Conservation (phyloP, 2,797 vertebrate species). For the Nannoperca australis region DNA sequence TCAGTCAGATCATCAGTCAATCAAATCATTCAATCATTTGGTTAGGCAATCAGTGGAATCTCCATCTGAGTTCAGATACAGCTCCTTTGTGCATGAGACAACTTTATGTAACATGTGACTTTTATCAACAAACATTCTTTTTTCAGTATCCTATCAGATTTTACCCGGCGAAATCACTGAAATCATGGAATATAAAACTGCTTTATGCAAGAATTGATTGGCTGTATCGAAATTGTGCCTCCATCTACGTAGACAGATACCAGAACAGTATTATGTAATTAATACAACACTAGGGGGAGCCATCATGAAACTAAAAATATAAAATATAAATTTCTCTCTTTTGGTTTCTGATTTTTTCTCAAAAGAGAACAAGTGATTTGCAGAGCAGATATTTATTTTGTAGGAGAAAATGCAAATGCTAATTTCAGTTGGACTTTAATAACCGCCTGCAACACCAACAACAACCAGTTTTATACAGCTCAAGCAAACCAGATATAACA, state of each 20-base stretch:
- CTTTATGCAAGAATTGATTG: not conserved
- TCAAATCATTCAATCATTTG: not conserved
- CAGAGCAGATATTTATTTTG: not conserved
- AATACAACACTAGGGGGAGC: not conserved
- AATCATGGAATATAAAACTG: not conserved
- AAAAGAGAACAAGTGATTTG: not conserved
- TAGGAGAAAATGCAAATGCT: not conserved
- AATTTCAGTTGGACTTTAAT: not conserved
- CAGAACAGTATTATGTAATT: not conserved
- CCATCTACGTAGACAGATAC: not conserved
- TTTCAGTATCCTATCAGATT: not conserved
- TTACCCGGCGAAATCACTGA: too few species aligned
- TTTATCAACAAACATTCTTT: not conserved
- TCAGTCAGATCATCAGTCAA: slow-evolving; percentile 6
- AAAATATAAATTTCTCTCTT: not conserved
- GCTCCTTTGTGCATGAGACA: not conserved
- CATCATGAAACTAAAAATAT: not conserved
- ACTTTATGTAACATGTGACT: not conserved
- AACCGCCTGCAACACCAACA: too few species aligned
- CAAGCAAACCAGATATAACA: not conserved
- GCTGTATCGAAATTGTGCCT: not conserved
- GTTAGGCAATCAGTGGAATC: not conserved
- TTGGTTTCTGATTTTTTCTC: not conserved
- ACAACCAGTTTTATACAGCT: not conserved
- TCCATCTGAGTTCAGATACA: not conserved